Evolutionary conservation across 2,113 vertebrate genomes (phyloP).

Genomic region (Conger conger): DNA sequence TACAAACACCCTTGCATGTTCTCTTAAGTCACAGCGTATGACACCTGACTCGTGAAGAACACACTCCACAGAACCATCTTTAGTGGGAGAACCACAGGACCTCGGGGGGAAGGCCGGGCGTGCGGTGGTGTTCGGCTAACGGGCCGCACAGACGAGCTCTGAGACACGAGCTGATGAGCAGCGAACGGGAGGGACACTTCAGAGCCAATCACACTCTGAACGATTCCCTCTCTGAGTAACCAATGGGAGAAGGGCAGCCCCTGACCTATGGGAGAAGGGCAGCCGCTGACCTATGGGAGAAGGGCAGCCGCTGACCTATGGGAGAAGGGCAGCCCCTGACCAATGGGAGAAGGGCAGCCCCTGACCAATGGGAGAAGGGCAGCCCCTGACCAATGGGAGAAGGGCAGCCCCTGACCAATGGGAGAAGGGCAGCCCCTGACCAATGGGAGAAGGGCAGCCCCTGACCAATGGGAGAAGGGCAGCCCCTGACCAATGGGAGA

Average conservation of each 20-base stretch:
- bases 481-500: background rate
- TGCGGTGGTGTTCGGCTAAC: background rate
- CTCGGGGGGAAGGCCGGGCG: background rate
- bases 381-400: background rate
- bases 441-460: background rate
- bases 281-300: background rate
- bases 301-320: no score
- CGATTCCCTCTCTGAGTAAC: background rate
- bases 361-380: background rate
- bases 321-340: background rate
- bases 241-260: no score
- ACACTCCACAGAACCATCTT: background rate
- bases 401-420: background rate
- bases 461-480: background rate
- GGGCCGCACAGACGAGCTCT: background rate
- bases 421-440: background rate
- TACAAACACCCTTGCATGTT: background rate
- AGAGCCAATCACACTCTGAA: background rate
- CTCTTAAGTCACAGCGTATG: background rate
- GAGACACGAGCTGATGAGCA: background rate
- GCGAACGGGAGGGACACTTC: background rate
- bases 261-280: background rate
- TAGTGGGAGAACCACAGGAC: background rate
- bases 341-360: no score
- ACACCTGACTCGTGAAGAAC: background rate